Conservation (phyloP, 2,797 vertebrate species). For the Sebastes matsubarae region DNA sequence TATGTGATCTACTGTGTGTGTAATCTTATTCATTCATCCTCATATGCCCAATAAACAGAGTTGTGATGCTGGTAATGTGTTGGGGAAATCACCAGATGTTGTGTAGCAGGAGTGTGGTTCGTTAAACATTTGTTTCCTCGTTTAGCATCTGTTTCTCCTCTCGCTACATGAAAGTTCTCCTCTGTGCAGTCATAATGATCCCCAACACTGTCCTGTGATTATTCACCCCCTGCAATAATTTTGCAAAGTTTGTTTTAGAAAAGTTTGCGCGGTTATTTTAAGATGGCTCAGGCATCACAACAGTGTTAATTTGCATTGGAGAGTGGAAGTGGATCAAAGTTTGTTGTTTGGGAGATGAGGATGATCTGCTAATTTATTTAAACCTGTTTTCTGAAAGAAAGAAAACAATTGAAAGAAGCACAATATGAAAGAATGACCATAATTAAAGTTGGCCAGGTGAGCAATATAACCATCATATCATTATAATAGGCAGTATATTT, state of each 20-base stretch:
- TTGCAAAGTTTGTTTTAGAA: conserved; percentile 9
- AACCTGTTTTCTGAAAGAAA: background rate
- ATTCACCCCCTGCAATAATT: background rate
- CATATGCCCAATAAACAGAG: conserved; percentile 45
- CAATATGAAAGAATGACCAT: background rate
- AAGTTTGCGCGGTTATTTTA: conserved; percentile 8
- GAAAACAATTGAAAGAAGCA: background rate
- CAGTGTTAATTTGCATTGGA: background rate
- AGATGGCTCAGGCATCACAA: background rate
- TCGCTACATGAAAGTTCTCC: conserved; percentile 1
- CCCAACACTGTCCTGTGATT: background rate
- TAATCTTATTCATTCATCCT: conserved; percentile 49
- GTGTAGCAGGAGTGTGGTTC: conserved; percentile 23
- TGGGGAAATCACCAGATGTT: conserved; percentile 60
- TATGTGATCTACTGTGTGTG: conserved; percentile 29
- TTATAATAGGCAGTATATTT: background rate
- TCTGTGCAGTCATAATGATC: background rate
- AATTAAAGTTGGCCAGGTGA: background rate
- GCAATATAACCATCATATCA: background rate
- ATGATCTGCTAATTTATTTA: background rate
- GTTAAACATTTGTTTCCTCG: conserved; percentile 48
- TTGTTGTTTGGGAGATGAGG: background rate
- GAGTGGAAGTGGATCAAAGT: background rate
- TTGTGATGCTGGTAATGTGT: conserved; percentile 40
- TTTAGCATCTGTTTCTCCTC: conserved; percentile 57